These are phyloP conservation scores for Bombylius major DNA, from an alignment of 2,888 invertebrate species.

Conservation along the genomic window DNA sequence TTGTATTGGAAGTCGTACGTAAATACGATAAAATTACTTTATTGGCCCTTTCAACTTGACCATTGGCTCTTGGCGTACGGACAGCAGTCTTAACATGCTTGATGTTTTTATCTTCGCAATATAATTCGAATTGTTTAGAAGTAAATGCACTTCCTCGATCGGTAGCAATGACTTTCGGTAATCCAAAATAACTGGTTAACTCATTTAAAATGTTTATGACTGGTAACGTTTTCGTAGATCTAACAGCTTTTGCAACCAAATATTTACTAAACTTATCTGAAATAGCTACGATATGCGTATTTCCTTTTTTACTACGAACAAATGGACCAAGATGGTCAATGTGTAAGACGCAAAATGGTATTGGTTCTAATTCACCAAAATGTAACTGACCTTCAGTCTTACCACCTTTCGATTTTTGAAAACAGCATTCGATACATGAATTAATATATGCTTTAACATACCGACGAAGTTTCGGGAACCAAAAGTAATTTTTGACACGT, in stretches of 20 bases:
- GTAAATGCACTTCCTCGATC: slow-evolving; percentile 21
- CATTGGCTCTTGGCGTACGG: slow-evolving; percentile 16
- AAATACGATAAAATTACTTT: slow-evolving; percentile 15
- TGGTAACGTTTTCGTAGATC: slow-evolving; percentile 13
- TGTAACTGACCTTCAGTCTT: slow-evolving; percentile 11
- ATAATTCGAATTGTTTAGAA: slow-evolving; percentile 16
- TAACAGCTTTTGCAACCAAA: slow-evolving; percentile 11
- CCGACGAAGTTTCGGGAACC: slow-evolving; percentile 14
- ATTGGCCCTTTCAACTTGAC: slow-evolving; percentile 14
- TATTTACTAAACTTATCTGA: slow-evolving; percentile 10
- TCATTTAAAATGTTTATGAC: slow-evolving; percentile 10
- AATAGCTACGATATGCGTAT: background rate
- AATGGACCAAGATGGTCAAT: slow-evolving; percentile 15
- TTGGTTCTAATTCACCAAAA: slow-evolving; percentile 5
- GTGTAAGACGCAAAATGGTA: slow-evolving; percentile 15
- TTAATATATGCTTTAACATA: slow-evolving; percentile 14
- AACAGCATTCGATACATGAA: slow-evolving; percentile 15
- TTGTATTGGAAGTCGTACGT: slow-evolving; percentile 11
- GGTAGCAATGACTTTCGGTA: slow-evolving; percentile 15
- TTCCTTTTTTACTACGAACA: slow-evolving; percentile 8
- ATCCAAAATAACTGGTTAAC: slow-evolving; percentile 15
- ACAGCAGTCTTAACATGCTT: slow-evolving; percentile 18
- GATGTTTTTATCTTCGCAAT: slow-evolving; percentile 15
- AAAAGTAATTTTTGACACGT: slow-evolving; percentile 13
- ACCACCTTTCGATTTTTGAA: slow-evolving; percentile 11